phyloP scores from a whole-genome alignment of 2,113 vertebrate species.

The Cebus imitator region DNA sequence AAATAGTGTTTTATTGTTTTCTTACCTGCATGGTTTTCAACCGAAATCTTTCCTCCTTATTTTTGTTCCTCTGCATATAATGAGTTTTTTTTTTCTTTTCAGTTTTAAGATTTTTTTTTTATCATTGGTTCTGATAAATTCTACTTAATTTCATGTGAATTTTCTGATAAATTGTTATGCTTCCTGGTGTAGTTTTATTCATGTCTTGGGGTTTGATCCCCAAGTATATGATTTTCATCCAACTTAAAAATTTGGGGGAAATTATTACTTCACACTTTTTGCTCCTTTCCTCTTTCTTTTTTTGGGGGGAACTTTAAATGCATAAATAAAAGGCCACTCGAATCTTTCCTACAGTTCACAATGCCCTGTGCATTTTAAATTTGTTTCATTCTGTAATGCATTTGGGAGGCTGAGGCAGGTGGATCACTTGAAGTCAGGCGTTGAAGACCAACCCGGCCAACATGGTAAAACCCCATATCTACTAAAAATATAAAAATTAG shows the following conservation, averaged over 20 bases:
- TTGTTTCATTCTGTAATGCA: neutral
- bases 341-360: neutral
- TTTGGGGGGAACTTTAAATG: neutral
- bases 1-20: neutral
- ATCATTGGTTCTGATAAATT: neutral
- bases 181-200: neutral
- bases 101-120: neutral
- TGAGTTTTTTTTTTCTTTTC: neutral
- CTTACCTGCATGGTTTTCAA: neutral
- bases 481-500: too few species aligned
- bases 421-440: too few species aligned
- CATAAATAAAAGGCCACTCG: neutral
- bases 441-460: too few species aligned
- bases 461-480: fast-evolving
- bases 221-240: neutral
- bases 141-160: neutral
- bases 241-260: too few species aligned
- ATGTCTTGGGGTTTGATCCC: neutral
- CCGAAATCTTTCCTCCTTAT: neutral
- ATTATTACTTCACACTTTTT: neutral
- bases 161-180: too few species aligned
- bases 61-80: neutral
- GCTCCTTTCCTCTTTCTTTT: neutral
- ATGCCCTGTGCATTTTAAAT: neutral
- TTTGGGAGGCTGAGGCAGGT: too few species aligned